A percentile compares a stretch with the other conserved stretches of the same genome.
Conservation (phyloP, 2,113 vertebrate genomes). For the Garra rufa region DNA sequence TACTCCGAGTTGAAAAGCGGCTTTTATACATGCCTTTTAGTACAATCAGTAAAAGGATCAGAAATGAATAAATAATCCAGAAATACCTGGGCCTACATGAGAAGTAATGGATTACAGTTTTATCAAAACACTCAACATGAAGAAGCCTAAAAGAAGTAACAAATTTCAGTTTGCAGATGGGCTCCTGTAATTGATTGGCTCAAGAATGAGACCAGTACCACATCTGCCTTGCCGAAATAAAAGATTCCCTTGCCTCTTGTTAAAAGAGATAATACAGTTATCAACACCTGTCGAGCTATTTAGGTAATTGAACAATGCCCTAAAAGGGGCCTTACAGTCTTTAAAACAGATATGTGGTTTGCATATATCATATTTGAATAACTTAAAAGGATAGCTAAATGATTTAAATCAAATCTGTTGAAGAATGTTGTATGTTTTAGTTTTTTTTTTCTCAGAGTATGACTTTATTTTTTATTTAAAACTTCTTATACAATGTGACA, state of each 20-base stretch:
- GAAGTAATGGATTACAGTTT: constrained; percentile 28
- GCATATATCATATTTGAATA: not conserved
- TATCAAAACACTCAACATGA: not conserved
- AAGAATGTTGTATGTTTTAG: not conserved
- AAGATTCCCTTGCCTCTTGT: constrained; percentile 44
- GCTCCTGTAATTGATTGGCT: constrained; percentile 46
- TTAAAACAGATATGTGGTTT: not conserved
- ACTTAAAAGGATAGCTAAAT: not conserved
- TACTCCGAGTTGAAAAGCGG: not conserved
- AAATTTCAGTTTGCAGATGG: constrained; percentile 38
- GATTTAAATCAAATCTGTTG: not conserved
- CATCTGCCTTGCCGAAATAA: constrained; percentile 43
- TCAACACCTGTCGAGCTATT: constrained; percentile 49
- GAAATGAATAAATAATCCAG: not conserved
- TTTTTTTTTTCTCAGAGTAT: not conserved
- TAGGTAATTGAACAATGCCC: constrained; percentile 31
- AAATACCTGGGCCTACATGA: not conserved
- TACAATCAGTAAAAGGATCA: not conserved
- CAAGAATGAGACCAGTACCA: constrained; percentile 28
- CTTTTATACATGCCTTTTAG: not conserved
- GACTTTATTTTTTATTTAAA: not conserved
- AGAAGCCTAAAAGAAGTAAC: constrained; percentile 13
- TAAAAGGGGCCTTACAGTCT: not conserved
- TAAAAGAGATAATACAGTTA: constrained; percentile 37
- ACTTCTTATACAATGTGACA: not conserved